These are phyloP conservation scores for Euzetes globulus DNA, from an alignment of 2,888 invertebrate genomes.

Conservation along the genomic window DNA sequence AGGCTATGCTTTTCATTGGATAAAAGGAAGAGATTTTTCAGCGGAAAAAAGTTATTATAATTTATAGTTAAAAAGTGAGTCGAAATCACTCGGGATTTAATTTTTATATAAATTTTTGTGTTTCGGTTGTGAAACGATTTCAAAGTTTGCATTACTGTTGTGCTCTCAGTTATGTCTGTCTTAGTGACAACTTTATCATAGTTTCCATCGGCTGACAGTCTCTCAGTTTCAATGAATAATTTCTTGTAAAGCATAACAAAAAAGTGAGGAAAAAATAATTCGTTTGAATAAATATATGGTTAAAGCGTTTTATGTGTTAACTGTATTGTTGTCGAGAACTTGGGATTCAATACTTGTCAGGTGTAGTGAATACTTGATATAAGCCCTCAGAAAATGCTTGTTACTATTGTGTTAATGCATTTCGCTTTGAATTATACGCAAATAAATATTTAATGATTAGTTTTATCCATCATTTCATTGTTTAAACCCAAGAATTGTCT, in stretches of 20 bases:
- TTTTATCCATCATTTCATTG: too few species aligned
- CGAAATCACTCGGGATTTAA: not conserved
- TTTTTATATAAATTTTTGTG: not conserved
- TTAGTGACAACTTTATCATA: slow-evolving; percentile 18
- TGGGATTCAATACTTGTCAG: not conserved
- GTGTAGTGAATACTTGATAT: too few species aligned
- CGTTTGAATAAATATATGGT: not conserved
- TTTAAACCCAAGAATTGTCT: too few species aligned
- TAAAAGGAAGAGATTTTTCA: not conserved
- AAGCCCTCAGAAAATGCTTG: too few species aligned
- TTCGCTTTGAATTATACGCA: too few species aligned
- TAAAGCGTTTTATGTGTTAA: not conserved
- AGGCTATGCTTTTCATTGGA: not conserved
- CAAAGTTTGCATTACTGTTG: not conserved
- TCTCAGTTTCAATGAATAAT: slow-evolving; percentile 24
- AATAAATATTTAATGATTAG: too few species aligned
- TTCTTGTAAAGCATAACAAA: not conserved
- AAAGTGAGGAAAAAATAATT: not conserved
- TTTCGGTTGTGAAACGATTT: not conserved
- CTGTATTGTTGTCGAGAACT: not conserved
- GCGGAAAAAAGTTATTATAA: not conserved
- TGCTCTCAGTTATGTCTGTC: not conserved
- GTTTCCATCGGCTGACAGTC: not conserved
- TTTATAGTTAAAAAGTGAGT: not conserved
- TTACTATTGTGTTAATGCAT: too few species aligned